phyloP scores from a whole-genome alignment of 2,888 invertebrate species.

The Eulithis prunata region DNA sequence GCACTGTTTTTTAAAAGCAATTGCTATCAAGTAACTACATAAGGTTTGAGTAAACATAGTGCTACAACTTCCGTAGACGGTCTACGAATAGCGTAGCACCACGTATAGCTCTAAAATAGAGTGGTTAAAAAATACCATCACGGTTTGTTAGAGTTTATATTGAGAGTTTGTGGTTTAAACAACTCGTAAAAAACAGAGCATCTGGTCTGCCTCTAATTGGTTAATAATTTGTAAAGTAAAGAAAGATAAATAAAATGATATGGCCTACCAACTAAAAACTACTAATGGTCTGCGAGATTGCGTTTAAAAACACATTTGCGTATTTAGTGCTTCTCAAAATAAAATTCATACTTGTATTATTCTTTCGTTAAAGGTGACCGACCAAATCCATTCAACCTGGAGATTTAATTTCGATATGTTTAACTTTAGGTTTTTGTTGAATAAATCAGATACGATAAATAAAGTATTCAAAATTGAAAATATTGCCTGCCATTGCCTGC shows the following conservation, averaged over 20 bases:
- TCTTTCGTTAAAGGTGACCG: conserved; percentile 14
- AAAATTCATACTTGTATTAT: conserved; percentile 5
- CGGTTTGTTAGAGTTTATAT: too few relatives aligned
- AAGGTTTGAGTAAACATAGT: too few relatives aligned
- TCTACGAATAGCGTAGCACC: too few relatives aligned
- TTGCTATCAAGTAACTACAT: too few relatives aligned
- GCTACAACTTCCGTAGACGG: too few relatives aligned
- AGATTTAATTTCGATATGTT: conserved; percentile 18
- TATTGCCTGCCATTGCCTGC: background rate
- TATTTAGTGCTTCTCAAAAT: background rate
- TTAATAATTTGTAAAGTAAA: too few relatives aligned
- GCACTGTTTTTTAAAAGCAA: too few relatives aligned
- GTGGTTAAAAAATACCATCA: too few relatives aligned
- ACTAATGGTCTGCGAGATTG: background rate
- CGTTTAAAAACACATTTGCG: background rate
- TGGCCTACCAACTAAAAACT: background rate
- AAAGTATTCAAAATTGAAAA: conserved; percentile 15
- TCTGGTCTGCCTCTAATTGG: too few relatives aligned
- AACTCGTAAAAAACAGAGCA: too few relatives aligned
- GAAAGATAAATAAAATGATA: background rate
- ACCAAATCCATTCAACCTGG: conserved; percentile 10
- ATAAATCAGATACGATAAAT: conserved; percentile 11
- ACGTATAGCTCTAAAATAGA: too few relatives aligned
- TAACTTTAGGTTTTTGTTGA: conserved; percentile 10
- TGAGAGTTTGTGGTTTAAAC: too few relatives aligned